Base-by-base conservation (phyloP, 2,888 invertebrate species). In the Drosophila tanythrix region DNA sequence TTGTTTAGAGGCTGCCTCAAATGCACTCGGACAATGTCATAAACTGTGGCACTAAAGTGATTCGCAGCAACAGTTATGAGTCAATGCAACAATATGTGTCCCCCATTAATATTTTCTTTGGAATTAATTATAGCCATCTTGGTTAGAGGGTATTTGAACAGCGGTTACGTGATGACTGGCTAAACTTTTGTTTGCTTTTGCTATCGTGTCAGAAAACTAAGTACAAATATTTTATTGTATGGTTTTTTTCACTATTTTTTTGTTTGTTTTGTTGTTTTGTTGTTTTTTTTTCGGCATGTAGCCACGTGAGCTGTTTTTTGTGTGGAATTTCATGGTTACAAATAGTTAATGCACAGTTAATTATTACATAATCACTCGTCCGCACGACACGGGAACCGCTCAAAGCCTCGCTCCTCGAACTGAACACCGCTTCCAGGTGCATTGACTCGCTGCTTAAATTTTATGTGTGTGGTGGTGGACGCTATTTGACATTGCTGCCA, bases 331-430 rank as follows among this genome's bases (percentile, higher is more conserved):
- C 89, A 90, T 90, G 87, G 90, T 77, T 87, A 87, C 90, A 87
- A 87, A 87, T 87, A 87, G 88, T 89, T 87, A 90, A 90, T 87
- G 87, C 90, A 76, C 74, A 90, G 89, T 82, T 87, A 90, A 87
- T 87, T 87, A 87, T 87, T 87, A 90, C 89, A 87, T 90, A 87
- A 90, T 87, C 82, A 90, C 89, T 73, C 67, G 59, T 51, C 63
- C 64, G 62, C 87, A 87, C 90, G 87, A 71, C 36, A 79, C 33
- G 55, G 58, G 18, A 48, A 78, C 50, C 43, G 51, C 55, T 56
- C 65, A 46, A 48, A 79, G 56, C 62, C 59, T 2, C 27, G 60
- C 38, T 60, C 53, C 53, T 46, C 46, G 36, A 71, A 62, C 53
- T 36, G 40, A 11, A 8, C 21, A n/a, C 51, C 27, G 57, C 57